Evolutionary conservation across 1,140 invertebrate species (phyloP), one percentile per base, ranked within the genome.

Genomic region (Hylyphantes graminicola): DNA sequence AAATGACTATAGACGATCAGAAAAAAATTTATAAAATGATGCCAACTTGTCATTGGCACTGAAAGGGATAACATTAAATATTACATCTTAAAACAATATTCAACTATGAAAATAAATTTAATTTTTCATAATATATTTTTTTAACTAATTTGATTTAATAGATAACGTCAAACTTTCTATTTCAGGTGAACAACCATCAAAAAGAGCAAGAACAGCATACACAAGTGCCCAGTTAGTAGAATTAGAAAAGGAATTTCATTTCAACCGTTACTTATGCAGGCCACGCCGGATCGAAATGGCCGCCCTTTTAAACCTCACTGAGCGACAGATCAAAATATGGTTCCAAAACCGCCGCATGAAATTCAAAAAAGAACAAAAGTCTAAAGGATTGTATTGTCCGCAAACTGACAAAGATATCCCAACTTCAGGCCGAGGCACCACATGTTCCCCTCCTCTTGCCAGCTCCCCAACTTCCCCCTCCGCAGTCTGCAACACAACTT

Each of bases 321-420:
- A 97, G 87, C 90, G 95, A 50, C 96, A 97, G 89, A 96, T 97
- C 15, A 97, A 97, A 90, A 96, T 97, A 68, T 97, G 95, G 96
- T 97, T 93, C 85, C 93, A 94, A 88, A 94, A 92, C 87, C 89
- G 93, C 9, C 89, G 93, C 59, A 94, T 94, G 93, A 94, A 94
- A 85, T 90, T 90, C 87, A 93, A 93, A 88, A 93, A 93, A 86
- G 91, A 93, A 85, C 86, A 88, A 17, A 87, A 85, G 10, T 72
- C 85, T 19, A 74, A 82, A 74, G 87, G 87, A 12, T 15, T 82
- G n/a, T 79, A 73, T 19, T 61, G 21, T 53, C 78, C 59, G 54
- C 8, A 1, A 10, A 9, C n/a, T 2, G 78, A 85, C 11, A 85
- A 85, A 80, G 65, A 84, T 21, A 61, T 68, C 19, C 61, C 74